Percentiles rank a stretch among this genome's conserved stretches.
Evolutionary conservation across 2,888 invertebrate species (phyloP).

Genomic region (Epirrita christyi): DNA sequence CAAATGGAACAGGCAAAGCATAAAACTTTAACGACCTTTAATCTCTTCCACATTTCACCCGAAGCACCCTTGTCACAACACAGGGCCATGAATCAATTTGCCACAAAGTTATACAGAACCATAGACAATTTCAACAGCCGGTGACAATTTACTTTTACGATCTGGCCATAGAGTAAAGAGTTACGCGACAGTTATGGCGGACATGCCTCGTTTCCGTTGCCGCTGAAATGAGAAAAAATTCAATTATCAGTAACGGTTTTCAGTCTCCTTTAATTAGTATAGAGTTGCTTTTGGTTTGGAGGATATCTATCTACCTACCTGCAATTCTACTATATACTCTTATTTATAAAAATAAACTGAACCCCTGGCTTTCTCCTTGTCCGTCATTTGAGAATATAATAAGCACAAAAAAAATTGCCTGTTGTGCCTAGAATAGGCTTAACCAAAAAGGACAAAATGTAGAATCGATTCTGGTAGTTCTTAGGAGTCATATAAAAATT

Average conservation of each 20-base stretch:
- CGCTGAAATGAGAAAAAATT: slow-evolving; percentile 58
- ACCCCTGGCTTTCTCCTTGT: too few species aligned
- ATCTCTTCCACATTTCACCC: slow-evolving; percentile 66
- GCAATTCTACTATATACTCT: too few species aligned
- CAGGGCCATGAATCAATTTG: slow-evolving; percentile 70
- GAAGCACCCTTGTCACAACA: slow-evolving; percentile 60
- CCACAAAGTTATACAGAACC: slow-evolving; percentile 60
- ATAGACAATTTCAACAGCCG: slow-evolving; percentile 73
- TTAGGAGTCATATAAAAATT: too few species aligned
- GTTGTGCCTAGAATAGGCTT: too few species aligned
- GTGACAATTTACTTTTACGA: slow-evolving; percentile 84
- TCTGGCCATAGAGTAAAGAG: slow-evolving; percentile 77
- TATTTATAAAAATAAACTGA: too few species aligned
- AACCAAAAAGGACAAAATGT: too few species aligned
- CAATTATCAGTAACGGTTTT: slow-evolving; percentile 43
- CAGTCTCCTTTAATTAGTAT: slow-evolving; percentile 40
- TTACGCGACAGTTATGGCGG: slow-evolving; percentile 82
- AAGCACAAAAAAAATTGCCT: too few species aligned
- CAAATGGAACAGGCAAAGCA: slow-evolving; percentile 33
- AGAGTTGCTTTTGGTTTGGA: too few species aligned
- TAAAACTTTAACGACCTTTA: slow-evolving; percentile 59
- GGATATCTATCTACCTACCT: too few species aligned
- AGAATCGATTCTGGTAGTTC: too few species aligned
- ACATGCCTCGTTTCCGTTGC: slow-evolving; percentile 72
- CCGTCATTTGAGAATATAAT: too few species aligned